Conservation (phyloP, 2,113 vertebrate genomes). For the Nerophis lumbriciformis region DNA sequence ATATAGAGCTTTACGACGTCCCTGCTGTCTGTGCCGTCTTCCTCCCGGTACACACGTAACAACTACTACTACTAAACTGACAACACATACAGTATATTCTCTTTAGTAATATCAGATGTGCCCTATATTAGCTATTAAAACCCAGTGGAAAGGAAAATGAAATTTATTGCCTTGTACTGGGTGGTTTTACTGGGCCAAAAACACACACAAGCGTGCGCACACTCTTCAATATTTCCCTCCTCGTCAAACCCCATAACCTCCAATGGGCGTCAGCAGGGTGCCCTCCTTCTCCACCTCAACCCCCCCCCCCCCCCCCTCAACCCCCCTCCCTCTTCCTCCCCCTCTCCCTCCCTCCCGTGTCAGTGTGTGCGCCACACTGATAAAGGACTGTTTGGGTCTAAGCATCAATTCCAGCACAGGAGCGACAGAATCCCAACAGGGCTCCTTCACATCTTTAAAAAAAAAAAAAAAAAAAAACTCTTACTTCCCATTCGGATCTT, state of each 20-base stretch:
- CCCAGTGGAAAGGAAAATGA: neutral
- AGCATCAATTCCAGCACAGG: constrained; percentile 49
- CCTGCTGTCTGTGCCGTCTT: too few species aligned
- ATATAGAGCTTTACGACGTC: too few species aligned
- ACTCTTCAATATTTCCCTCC: constrained; percentile 51
- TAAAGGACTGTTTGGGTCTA: constrained; percentile 53
- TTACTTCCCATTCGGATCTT: constrained; percentile 3
- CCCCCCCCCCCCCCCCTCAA: constrained; percentile 44
- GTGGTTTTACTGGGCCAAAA: constrained; percentile 1
- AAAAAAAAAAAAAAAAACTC: neutral
- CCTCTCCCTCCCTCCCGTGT: constrained; percentile 42
- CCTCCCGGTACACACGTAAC: too few species aligned
- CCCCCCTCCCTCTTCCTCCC: constrained; percentile 35
- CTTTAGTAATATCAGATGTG: neutral
- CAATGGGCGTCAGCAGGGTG: constrained; percentile 68
- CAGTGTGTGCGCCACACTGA: constrained; percentile 53
- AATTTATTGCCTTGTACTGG: neutral
- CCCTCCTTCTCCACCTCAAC: constrained; percentile 8
- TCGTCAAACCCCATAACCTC: constrained; percentile 64
- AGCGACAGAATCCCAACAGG: constrained; percentile 16
- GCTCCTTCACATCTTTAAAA: too few species aligned
- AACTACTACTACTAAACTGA: too few species aligned
- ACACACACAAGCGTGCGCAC: constrained; percentile 3
- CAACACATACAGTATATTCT: too few species aligned
- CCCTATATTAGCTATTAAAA: neutral